Evolutionary conservation across 2,797 vertebrate species (phyloP), one percentile per base, ranked within the genome.

Genomic region (Galagoides demidoff): DNA sequence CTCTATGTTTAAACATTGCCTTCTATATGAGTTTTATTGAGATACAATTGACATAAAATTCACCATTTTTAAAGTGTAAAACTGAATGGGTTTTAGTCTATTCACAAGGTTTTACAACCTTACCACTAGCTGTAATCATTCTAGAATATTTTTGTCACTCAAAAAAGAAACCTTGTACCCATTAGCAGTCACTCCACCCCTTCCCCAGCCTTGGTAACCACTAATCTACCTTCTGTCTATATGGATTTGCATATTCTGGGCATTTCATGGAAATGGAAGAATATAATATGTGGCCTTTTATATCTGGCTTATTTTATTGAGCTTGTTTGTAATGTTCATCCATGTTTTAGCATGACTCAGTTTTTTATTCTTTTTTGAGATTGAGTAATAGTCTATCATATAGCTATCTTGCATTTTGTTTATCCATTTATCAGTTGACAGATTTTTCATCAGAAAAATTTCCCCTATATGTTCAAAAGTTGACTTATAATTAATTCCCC

Each of bases 1-100:
- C n/a, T 92, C 29, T 66, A 71, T 77, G 78, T 90, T 94, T n/a
- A 34, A 89, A 93, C 96, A 81, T 93, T 52, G 17, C 49, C 90
- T 88, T 79, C 25, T 68, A 82, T 52, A 8, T 66, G 49, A 52
- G 49, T 45, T 64, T 89, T 71, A 88, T 88, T 37, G 78, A 92
- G 81, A 66, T 90, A 57, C 85, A 76, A 66, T 92, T 95, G 61
- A 84, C 45, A 52, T 92, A 85, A 96, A 57, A 92, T 37, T 79
- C 17, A 12, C 64, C 88, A 85, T 79, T 92, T 92, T 88, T 55
- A 70, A 93, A 85, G 37, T 13, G 2, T 70, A 29, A 52, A 43
- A 5, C 63, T 85, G 77, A 64, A 37, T 68, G 66, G 39, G 29
- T 93, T 89, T 85, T 86, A 92, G 73, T 68, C 29, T 85, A 70